A percentile compares a stretch with the other conserved stretches of the same genome.
These are phyloP conservation scores for Drosophila seguyi DNA, from an alignment of 1,140 invertebrate genomes.

Conservation along the genomic window DNA sequence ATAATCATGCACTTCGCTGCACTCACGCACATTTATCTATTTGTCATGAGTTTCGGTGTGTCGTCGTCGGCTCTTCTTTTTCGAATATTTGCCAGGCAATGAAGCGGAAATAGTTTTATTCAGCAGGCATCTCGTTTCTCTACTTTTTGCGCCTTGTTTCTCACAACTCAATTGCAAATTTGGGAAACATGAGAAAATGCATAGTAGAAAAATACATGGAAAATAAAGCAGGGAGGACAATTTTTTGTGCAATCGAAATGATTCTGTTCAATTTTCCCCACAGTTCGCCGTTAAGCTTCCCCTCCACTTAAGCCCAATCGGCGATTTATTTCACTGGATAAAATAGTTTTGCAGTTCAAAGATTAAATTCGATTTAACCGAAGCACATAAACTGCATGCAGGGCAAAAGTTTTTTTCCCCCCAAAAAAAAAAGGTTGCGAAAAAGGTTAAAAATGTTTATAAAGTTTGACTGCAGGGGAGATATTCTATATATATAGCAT, in stretches of 20 bases:
- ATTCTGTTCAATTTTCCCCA: constrained; percentile 20
- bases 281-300: constrained; percentile 19
- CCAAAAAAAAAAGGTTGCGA: constrained; percentile 33
- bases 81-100: constrained; percentile 51
- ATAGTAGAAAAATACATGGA: background rate
- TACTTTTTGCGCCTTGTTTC: constrained; percentile 11
- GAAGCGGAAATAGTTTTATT: constrained; percentile 53
- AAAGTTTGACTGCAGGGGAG: constrained; percentile 4
- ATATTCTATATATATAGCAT: background rate
- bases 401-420: constrained; percentile 12
- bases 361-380: constrained; percentile 20
- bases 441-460: constrained; percentile 45
- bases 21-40: constrained; percentile 36
- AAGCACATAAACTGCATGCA: constrained; percentile 35
- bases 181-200: constrained; percentile 19
- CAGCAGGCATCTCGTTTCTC: constrained; percentile 3
- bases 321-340: constrained; percentile 30
- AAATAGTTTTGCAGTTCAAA: constrained; percentile 12
- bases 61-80: constrained; percentile 1
- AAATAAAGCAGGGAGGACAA: constrained; percentile 3
- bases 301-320: constrained; percentile 11
- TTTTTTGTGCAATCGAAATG: background rate
- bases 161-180: constrained; percentile 36
- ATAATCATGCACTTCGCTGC: constrained; percentile 61
- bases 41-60: constrained; percentile 9